These are phyloP conservation scores for Coptodon rendalli DNA, from an alignment of 2,113 vertebrate genomes.

Conservation along the genomic window DNA sequence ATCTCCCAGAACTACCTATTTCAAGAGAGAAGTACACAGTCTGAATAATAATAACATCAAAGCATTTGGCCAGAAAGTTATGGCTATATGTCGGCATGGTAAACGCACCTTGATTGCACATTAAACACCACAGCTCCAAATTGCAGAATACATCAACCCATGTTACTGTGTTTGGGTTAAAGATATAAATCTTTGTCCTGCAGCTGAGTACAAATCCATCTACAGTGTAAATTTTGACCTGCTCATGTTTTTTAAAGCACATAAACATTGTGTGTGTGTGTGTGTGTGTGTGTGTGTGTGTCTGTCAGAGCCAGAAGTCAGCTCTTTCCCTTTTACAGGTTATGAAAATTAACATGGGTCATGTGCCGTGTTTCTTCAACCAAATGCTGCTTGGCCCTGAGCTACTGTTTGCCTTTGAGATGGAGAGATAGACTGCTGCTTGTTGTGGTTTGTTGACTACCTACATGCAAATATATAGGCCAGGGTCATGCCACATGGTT, in stretches of 20 bases:
- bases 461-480: constrained; percentile 7
- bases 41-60: neutral
- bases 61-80: neutral
- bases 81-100: neutral
- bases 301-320: neutral
- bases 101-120: neutral
- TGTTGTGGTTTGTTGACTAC: constrained; percentile 10
- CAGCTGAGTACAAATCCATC: neutral
- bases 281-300: neutral
- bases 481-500: neutral
- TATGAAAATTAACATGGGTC: constrained; percentile 9
- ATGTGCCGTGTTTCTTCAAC: neutral
- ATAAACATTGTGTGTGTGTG: neutral
- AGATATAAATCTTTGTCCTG: neutral
- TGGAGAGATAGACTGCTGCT: constrained; percentile 3
- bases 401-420: constrained; percentile 10
- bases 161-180: neutral
- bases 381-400: neutral
- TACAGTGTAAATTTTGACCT: neutral
- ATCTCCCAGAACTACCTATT: neutral
- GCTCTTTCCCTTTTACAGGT: constrained; percentile 10
- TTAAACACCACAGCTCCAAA: neutral
- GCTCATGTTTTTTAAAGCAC: neutral
- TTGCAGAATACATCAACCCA: neutral
- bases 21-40: neutral